Base-by-base conservation (phyloP, 2,888 invertebrate genomes). In the Drosophila putrida region DNA sequence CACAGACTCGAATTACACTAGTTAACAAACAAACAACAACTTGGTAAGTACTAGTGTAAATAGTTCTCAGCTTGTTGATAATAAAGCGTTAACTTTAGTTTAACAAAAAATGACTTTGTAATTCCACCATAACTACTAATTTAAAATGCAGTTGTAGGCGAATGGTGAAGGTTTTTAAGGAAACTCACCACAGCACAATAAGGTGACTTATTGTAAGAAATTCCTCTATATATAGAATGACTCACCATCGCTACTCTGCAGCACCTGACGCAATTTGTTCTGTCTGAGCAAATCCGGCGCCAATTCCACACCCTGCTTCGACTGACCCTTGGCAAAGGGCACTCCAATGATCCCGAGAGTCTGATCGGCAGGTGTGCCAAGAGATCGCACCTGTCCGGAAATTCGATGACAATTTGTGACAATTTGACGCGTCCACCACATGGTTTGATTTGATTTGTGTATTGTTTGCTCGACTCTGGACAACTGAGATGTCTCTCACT, bases 321-420 rank as follows among this genome's bases (percentile, higher is more conserved):
- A 57, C 71, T 96, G 96, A 0, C 96, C 96, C 88, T 96, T 96
- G 78, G 95, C 95, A 88, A 96, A 96, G 5, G 96, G 96, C 36
- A 96, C 96, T n/a, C 96, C 96, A 60, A 96, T 93, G 80, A 97
- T 94, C 41, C 96, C 96, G 49, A 96, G 65, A 0, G 74, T 88
- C 8, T 82, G 82, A 0, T 74, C 78, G 2, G 47, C 20, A 33
- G 55, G 51, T n/a, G 58, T 25, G 28, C 63, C 62, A 28, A 15
- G 36, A 6, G n/a, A 20, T 13, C 35, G 49, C 35, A 31, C 15
- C 15, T 47, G 38, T 11, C 41, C 50, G 10, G 10, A 31, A 8
- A 55, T 49, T 25, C 54, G 70, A 35, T 51, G 63, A 27, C 54
- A 67, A 46, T 51, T 71, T 11, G 38, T 46, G 49, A 62, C 61